Evolutionary conservation across 1,140 invertebrate genomes (phyloP), one percentile per base, ranked within the genome.

Genomic region (Proales similis): DNA sequence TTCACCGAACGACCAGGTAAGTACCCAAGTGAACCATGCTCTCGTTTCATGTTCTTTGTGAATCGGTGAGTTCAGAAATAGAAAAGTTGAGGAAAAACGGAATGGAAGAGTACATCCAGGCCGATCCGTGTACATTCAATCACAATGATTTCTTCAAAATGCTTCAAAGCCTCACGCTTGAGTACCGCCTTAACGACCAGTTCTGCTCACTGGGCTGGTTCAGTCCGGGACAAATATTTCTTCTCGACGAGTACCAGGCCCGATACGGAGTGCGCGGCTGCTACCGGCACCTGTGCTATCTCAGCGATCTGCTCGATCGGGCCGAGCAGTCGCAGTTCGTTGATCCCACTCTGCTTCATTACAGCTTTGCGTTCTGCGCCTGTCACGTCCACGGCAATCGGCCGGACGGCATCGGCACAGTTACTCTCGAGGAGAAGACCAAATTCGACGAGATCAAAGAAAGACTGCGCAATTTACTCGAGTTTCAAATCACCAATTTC

Each of bases 171-270:
- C 77, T 89, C 38, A 90, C 92, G 0, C 78, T 99, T 33, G 91
- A 96, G 70, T 97, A 91, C 77, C 82, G 94, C 69, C 80, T 99
- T 22, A 88, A 86, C 72, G 94, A 98, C 80, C 89, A 90, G 2
- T 97, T 94, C 73, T 93, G 90, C 70, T 98, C 92, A 53, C 78
- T 98, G 81, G 94, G 94, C 65, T 98, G 94, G 94, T 97, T 98
- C 73, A 96, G 91, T 68, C 93, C 94, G 0, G 93, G 92, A 4
- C 93, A 98, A 81, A 84, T 97, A 11, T 98, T 97, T 78, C 88
- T 96, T 7, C 76, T 98, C 47, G 94, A 99, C 74, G 94, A 99
- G 76, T 99, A 98, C 77, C 93, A 90, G 76, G 92, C 93, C 2
- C 71, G 86, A 78, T 99, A 99, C 74, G 93, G 94, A 43, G 92